These are phyloP conservation scores for Sphenodon punctatus DNA, from an alignment of 2,797 vertebrate genomes.

Conservation along the genomic window DNA sequence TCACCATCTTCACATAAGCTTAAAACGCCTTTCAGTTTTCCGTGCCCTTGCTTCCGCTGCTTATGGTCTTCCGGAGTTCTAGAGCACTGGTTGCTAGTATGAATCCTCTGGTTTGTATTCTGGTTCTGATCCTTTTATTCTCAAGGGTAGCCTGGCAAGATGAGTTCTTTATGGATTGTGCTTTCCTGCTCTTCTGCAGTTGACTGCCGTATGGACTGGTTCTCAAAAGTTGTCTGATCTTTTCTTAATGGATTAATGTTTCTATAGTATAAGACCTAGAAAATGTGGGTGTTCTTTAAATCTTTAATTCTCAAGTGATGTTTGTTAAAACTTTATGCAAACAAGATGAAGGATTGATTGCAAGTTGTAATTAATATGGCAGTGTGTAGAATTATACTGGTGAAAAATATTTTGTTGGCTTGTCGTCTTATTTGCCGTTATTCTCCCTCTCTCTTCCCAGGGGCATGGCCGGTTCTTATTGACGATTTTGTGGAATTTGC, in stretches of 20 bases:
- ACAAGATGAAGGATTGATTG: neutral
- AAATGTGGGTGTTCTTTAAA: neutral
- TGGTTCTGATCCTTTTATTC: neutral
- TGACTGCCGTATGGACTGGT: neutral
- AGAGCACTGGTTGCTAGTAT: neutral
- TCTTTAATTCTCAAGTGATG: accelerated
- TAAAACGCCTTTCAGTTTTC: too few species aligned
- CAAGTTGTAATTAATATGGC: neutral
- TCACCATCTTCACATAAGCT: neutral
- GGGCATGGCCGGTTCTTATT: conserved; percentile 97
- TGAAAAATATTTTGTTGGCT: neutral
- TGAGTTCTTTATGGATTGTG: neutral
- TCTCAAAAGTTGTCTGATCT: neutral
- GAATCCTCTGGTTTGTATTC: neutral
- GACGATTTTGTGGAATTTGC: conserved; percentile 99
- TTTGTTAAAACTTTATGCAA: neutral
- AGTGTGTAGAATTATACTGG: neutral
- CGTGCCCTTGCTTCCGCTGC: neutral
- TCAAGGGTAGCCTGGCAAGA: neutral
- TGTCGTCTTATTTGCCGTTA: neutral
- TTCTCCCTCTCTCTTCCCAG: conserved; percentile 61
- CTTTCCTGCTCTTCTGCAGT: neutral
- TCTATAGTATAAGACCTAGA: neutral
- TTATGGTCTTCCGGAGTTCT: accelerated
- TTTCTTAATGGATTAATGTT: neutral